Conservation (phyloP, 2,888 invertebrate genomes). For the Papilio protenor region DNA sequence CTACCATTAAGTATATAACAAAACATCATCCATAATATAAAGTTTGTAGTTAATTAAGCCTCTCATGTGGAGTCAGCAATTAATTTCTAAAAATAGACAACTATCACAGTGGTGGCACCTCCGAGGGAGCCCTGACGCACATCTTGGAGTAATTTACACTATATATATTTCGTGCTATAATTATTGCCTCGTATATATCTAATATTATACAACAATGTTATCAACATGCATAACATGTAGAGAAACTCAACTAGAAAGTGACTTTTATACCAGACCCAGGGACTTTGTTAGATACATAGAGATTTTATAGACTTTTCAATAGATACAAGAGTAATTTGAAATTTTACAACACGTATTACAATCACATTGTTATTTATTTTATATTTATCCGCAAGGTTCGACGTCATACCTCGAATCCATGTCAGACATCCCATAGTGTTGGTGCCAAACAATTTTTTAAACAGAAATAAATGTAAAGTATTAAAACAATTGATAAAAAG, state of each 20-base stretch:
- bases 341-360: background rate
- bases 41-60: background rate
- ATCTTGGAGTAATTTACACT: background rate
- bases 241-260: constrained; percentile 15
- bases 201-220: constrained; percentile 20
- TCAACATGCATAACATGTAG: constrained; percentile 21
- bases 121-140: constrained; percentile 34
- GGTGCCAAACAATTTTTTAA: background rate
- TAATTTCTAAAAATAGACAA: constrained; percentile 40
- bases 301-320: background rate
- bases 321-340: background rate
- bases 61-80: background rate
- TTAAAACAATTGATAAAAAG: background rate
- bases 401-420: constrained; percentile 79
- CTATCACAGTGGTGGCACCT: constrained; percentile 23
- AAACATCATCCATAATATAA: background rate
- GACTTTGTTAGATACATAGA: background rate
- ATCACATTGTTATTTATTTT: constrained; percentile 13
- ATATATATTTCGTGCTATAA: background rate
- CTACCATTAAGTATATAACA: too few relatives aligned
- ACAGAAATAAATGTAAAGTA: background rate
- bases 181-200: background rate
- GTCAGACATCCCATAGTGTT: constrained; percentile 75
- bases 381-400: constrained; percentile 52
- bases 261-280: background rate